A percentile compares a stretch with the other conserved stretches of the same genome.
Conservation (phyloP, 2,113 vertebrate species). For the Furnarius figulus region DNA sequence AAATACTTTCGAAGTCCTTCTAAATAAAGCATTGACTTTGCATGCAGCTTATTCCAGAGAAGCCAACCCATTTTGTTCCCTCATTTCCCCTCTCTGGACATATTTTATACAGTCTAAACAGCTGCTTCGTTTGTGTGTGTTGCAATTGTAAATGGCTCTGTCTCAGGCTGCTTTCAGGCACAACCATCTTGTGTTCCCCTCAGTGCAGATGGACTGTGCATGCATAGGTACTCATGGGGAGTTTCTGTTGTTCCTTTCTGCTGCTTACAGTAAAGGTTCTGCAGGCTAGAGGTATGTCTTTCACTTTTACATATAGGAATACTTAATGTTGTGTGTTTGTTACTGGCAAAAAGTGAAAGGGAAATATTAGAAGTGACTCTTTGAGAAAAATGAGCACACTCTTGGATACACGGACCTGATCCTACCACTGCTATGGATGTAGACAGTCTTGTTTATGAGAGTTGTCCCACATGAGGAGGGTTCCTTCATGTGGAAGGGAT, state of each 20-base stretch:
- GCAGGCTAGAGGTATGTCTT: background rate
- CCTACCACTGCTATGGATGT: background rate
- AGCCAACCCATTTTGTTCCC: background rate
- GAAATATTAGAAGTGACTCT: background rate
- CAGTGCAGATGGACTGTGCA: background rate
- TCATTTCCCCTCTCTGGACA: background rate
- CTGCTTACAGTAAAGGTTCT: background rate
- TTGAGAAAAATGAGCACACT: background rate
- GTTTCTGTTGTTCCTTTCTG: background rate
- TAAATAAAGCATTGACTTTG: background rate
- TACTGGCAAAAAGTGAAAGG: background rate
- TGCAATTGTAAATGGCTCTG: background rate
- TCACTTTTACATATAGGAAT: background rate
- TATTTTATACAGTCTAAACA: background rate
- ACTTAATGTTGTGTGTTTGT: background rate
- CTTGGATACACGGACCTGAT: background rate
- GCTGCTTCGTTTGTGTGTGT: background rate
- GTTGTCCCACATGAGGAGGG: background rate
- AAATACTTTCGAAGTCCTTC: background rate
- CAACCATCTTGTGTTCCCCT: background rate
- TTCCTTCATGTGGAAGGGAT: background rate
- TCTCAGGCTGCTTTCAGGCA: background rate
- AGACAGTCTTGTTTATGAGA: background rate
- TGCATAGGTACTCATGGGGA: fast-evolving
- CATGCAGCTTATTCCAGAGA: background rate